Evolutionary conservation across 2,888 invertebrate species (phyloP), one percentile per base, ranked within the genome.

Genomic region (Ochropleura plecta): DNA sequence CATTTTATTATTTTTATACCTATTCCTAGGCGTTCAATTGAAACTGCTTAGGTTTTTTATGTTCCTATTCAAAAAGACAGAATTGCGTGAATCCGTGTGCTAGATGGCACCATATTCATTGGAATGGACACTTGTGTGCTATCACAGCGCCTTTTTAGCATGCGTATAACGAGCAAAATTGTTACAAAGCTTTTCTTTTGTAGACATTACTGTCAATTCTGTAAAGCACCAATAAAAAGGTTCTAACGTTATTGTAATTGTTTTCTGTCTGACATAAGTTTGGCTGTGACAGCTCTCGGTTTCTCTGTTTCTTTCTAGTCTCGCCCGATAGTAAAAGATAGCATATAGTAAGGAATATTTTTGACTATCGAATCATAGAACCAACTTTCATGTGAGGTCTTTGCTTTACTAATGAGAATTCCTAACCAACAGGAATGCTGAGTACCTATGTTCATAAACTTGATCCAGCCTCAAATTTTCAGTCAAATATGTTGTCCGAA

Each of bases 1-100:
- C 57, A 71, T 82, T 80, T 80, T 84, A 77, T 79, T 81, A 78
- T 85, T 86, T 88, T 85, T 86, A 78, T 87, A 68, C 64, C 75
- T 78, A 79, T 73, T 74, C 59, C 76, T 66, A 64, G 70, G 64
- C 76, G 67, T 73, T 65, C 74, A 79, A 86, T 76, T 78, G 77
- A 84, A 69, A 69, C 80, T 57, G 62, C 67, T 74, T 78, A 72
- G 57, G 65, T 72, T 81, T 74, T 81, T 84, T 84, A 74, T 70
- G 63, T 70, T 57, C 60, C 63, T 81, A 77, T 74, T 79, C 80
- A 83, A 71, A 51, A 53, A 70, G 69, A 46, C 64, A 49, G 55
- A 73, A 77, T 73, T 74, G 73, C 70, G 63, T 67, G 73, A 74
- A 68, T 40, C 40, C 53, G 55, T 70, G 65, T 71, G n/a, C 16